Evolutionary conservation across 2,113 vertebrate species (phyloP).

Genomic region (Gnathonemus echidnorhynchus): DNA sequence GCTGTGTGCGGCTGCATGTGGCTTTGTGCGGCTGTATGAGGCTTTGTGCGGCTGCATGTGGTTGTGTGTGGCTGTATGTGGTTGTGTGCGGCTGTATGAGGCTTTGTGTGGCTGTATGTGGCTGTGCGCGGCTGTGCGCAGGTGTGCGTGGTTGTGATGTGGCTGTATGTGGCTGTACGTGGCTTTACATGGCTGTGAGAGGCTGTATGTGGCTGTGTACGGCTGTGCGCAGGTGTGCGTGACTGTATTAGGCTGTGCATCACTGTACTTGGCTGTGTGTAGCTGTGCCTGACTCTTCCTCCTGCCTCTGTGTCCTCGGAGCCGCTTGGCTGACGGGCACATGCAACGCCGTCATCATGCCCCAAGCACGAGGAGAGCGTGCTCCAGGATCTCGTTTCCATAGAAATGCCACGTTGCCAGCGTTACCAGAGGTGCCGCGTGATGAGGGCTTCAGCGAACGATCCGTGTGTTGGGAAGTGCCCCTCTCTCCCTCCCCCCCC

Average conservation of each 20-base stretch:
- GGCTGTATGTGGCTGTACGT: rapidly evolving
- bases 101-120: too few relatives aligned
- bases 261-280: background rate
- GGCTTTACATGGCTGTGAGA: background rate
- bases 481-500: background rate
- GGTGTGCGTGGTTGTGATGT: background rate
- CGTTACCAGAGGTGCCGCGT: background rate
- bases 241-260: background rate
- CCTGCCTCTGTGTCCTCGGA: background rate
- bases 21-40: too few relatives aligned
- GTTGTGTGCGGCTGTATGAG: background rate
- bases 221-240: background rate
- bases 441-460: constrained; percentile 18
- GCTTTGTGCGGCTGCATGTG: background rate
- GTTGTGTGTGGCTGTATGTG: background rate
- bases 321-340: background rate
- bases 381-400: constrained; percentile 6
- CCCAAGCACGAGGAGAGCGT: background rate
- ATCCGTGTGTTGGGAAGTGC: constrained; percentile 1
- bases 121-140: background rate
- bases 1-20: background rate
- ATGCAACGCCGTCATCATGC: background rate
- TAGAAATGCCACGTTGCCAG: constrained; percentile 7
- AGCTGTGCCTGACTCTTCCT: background rate
- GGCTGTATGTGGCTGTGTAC: background rate